phyloP scores from a whole-genome alignment of 2,113 vertebrate genomes.

The Galeopterus variegatus region DNA sequence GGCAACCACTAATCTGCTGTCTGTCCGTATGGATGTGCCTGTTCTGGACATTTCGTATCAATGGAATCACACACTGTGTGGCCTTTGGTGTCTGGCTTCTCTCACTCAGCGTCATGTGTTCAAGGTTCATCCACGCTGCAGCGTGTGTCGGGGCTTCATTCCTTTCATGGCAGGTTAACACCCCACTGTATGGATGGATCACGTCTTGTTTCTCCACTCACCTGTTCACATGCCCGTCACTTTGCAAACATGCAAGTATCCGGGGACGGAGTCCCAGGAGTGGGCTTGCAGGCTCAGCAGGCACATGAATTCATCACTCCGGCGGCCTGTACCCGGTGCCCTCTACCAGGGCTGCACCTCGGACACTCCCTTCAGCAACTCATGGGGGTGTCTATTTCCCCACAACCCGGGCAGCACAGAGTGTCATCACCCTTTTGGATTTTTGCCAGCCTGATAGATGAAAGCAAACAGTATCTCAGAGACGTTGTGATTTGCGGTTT shows the following conservation, averaged over 20 bases:
- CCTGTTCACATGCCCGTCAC: neutral
- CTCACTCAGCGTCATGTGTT: neutral
- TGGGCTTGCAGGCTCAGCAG: neutral
- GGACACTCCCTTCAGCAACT: neutral
- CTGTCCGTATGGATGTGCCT: neutral
- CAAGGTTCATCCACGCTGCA: neutral
- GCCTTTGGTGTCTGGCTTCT: neutral
- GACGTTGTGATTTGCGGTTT: neutral
- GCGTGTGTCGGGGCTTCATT: fast-evolving
- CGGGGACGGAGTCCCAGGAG: neutral
- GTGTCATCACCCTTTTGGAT: neutral
- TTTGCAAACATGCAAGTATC: neutral
- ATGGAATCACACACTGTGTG: neutral
- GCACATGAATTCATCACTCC: too few species aligned
- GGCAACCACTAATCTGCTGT: neutral
- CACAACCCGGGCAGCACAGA: neutral
- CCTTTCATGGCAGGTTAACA: neutral
- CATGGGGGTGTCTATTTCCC: neutral
- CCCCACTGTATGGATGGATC: neutral
- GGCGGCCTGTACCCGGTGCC: neutral
- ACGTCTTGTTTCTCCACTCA: neutral
- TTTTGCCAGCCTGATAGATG: neutral
- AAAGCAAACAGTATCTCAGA: neutral
- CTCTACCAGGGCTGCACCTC: neutral
- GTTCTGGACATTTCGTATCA: neutral